Base-by-base conservation (phyloP, 2,888 invertebrate species). In the Amblyjoppa proteus region DNA sequence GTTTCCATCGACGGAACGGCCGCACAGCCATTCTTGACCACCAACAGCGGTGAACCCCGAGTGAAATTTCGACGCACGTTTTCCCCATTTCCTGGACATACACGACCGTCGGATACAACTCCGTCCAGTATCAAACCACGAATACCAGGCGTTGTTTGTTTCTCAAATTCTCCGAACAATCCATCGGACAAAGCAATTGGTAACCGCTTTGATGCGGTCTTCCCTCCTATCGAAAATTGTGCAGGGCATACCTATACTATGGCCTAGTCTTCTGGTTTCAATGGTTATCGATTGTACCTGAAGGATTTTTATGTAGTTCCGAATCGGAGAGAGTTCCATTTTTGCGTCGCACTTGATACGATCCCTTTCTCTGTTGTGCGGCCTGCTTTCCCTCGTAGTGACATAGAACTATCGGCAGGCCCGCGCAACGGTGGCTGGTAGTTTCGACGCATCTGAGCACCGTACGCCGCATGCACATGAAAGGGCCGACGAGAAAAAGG, bases 61-160 rank as follows among this genome's bases (percentile, higher is more conserved):
- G 66, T 68, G 31, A 80, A 79, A 70, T 75, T 78, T 77, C 56
- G 51, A 13, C 11, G 34, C 51, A 71, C 75, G 68, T 68, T 82
- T 82, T 79, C 71, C 64, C 61, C 25, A 71, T 82, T 82, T 79
- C 79, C 75, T 68, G 70, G 76, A 49, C 75, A 76, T 66, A 25
- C 51, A 49, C 75, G 66, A 79, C 76, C 58, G 66, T 38, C 49
- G 64, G 56, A 64, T 41, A 78, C 70, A 78, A 53, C 68, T 53
- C 20, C 58, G 71, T 73, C 49, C 76, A 20, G 66, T 25, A 49
- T 71, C 31, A 76, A 82, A 74, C 78, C 74, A 58, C 75, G 71
- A 76, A 85, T 81, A 79, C 71, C 51, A 31, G 11, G 82, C 58
- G 49, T 70, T 82, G 81, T 79, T 78, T 85, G 85, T 82, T 61